These are phyloP conservation scores for Mesorhabditis spiculigera DNA, from an alignment of 2,888 invertebrate genomes.

Conservation along the genomic window DNA sequence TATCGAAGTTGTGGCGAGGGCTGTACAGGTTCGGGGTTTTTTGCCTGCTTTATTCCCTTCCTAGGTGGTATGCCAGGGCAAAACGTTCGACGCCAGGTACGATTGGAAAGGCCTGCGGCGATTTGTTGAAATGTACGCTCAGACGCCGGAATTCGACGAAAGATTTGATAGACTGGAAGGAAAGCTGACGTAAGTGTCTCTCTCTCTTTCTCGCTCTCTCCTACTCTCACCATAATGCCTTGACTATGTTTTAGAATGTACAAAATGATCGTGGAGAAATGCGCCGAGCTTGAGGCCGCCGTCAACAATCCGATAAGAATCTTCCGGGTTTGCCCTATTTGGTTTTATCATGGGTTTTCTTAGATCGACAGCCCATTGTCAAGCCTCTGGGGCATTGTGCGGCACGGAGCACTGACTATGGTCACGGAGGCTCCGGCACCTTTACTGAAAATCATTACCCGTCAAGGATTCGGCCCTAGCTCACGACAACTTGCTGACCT, in stretches of 20 bases:
- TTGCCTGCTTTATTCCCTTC: not conserved
- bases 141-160: slow-evolving; percentile 2
- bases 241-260: not conserved
- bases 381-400: not conserved
- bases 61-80: not conserved
- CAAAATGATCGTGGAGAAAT: not conserved
- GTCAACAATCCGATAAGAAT: not conserved
- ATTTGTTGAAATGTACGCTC: not conserved
- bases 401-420: not conserved
- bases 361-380: not conserved
- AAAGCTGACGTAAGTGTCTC: too few relatives aligned
- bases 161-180: not conserved
- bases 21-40: not conserved
- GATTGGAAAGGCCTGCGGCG: not conserved
- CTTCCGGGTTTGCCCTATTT: not conserved
- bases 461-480: not conserved
- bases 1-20: not conserved
- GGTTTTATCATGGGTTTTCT: not conserved
- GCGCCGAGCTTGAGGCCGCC: not conserved
- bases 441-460: not conserved
- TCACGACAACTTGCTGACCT: not conserved
- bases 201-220: too few relatives aligned
- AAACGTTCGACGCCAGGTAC: not conserved
- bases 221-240: too few relatives aligned
- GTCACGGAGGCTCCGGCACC: not conserved